These are phyloP conservation scores for Amorpha juglandis DNA, from an alignment of 2,888 invertebrate genomes.

Conservation along the genomic window DNA sequence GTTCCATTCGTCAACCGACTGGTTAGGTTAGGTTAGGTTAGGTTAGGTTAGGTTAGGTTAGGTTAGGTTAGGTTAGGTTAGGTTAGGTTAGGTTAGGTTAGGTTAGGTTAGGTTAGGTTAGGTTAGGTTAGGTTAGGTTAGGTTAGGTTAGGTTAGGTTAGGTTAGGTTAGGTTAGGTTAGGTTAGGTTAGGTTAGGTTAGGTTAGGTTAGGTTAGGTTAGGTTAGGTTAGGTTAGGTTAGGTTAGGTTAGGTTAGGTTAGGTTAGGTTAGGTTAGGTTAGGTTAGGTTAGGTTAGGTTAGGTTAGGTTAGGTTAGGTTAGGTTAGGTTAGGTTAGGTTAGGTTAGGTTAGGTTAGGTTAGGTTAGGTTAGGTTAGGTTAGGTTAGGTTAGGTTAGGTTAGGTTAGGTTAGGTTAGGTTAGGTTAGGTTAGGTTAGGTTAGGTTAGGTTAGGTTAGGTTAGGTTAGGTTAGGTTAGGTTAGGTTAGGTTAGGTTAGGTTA, in stretches of 20 bases:
- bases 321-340: conserved; percentile 28
- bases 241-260: conserved; percentile 29
- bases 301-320: conserved; percentile 29
- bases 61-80: conserved; percentile 32
- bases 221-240: conserved; percentile 30
- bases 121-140: conserved; percentile 3
- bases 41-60: conserved; percentile 34
- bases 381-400: conserved; percentile 28
- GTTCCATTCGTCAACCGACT: too few species aligned
- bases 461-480: conserved; percentile 5
- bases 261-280: conserved; percentile 27
- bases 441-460: conserved; percentile 28
- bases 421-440: conserved; percentile 32
- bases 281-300: conserved; percentile 27
- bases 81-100: not conserved
- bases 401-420: conserved; percentile 31
- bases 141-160: conserved; percentile 30
- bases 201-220: conserved; percentile 28
- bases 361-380: conserved; percentile 27
- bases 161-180: conserved; percentile 29
- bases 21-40: conserved; percentile 36
- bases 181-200: conserved; percentile 29
- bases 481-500: conserved; percentile 26
- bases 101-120: not conserved
- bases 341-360: conserved; percentile 27